Conservation (phyloP, 2,113 vertebrate species). For the Danionella cerebrum region DNA sequence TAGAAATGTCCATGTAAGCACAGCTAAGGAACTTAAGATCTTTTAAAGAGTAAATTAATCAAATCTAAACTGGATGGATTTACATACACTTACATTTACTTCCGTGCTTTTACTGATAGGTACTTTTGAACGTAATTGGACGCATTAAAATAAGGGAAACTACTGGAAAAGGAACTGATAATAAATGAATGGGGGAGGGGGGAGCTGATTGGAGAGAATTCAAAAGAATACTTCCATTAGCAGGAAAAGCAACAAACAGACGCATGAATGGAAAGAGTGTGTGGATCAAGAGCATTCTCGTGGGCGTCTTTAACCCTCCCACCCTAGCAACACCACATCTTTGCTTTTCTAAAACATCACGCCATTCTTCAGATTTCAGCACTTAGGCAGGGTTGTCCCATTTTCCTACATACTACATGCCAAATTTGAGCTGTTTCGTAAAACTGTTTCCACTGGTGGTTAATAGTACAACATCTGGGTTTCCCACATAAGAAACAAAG, state of each 20-base stretch:
- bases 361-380: constrained; percentile 7
- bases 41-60: too few relatives aligned
- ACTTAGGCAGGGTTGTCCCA: background rate
- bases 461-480: background rate
- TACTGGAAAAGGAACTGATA: background rate
- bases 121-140: too few relatives aligned
- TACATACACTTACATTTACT: too few relatives aligned
- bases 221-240: constrained; percentile 8
- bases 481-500: background rate
- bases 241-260: background rate
- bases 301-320: background rate
- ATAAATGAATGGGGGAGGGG: background rate
- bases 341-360: background rate
- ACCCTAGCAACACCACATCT: background rate
- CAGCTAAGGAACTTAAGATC: too few relatives aligned
- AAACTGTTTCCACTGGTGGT: background rate
- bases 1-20: too few relatives aligned
- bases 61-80: too few relatives aligned
- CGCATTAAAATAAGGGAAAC: background rate
- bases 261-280: constrained; percentile 1
- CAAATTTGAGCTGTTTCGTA: background rate
- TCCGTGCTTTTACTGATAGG: too few relatives aligned
- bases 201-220: background rate
- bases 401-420: background rate
- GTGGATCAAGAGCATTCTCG: background rate